phyloP scores from a whole-genome alignment of 2,113 vertebrate genomes.

The Campylomormyrus numenius region DNA sequence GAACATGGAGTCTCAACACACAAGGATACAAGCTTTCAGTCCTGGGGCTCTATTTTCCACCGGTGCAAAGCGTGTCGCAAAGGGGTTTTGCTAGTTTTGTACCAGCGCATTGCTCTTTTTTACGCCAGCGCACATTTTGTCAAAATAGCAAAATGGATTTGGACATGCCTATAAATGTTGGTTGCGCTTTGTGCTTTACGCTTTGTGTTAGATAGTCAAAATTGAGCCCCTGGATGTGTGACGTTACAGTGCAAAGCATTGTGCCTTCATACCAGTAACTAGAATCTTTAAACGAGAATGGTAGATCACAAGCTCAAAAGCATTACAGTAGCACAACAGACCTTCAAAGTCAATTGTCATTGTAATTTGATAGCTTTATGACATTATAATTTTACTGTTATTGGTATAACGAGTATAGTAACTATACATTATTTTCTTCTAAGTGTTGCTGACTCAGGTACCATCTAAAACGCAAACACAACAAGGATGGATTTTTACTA shows the following conservation, averaged over 20 bases:
- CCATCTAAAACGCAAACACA: background rate
- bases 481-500: background rate
- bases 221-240: background rate
- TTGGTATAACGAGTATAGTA: background rate
- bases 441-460: background rate
- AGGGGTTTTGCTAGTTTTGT: no score
- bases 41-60: no score
- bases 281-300: background rate
- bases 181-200: no score
- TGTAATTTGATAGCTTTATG: background rate
- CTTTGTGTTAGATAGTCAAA: no score
- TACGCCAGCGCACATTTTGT: no score
- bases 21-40: background rate
- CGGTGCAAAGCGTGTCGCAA: no score
- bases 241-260: background rate
- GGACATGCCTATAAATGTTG: no score
- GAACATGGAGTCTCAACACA: background rate
- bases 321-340: background rate
- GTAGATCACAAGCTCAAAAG: background rate
- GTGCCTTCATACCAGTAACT: background rate
- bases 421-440: background rate
- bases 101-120: no score
- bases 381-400: background rate
- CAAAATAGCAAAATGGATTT: no score
- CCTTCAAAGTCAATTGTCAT: background rate